Conservation (phyloP, 1,140 invertebrate genomes). For the Linepithema humile region DNA sequence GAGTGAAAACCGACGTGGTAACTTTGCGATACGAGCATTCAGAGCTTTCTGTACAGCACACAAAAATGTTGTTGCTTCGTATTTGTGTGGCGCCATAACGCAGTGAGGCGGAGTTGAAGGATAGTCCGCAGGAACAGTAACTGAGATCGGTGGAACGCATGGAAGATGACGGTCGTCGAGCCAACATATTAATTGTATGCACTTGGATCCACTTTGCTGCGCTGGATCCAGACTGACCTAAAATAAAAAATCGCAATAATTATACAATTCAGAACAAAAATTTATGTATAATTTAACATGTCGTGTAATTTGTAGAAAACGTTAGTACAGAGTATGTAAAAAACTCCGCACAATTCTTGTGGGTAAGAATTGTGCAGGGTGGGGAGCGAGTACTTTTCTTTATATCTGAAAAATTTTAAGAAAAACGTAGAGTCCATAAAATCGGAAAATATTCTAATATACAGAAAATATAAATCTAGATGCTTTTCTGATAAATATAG, state of each 20-base stretch:
- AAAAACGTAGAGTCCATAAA: too few species aligned
- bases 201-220: slow-evolving; percentile 89
- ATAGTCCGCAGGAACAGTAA: slow-evolving; percentile 93
- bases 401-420: too few species aligned
- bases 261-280: not conserved
- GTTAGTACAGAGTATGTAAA: not conserved
- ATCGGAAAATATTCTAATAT: not conserved
- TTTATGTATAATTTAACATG: not conserved
- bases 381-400: too few species aligned
- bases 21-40: slow-evolving; percentile 90
- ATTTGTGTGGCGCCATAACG: slow-evolving; percentile 87
- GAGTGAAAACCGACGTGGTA: slow-evolving; percentile 92
- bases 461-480: not conserved
- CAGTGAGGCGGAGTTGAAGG: slow-evolving; percentile 90
- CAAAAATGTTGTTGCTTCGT: slow-evolving; percentile 90
- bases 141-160: slow-evolving; percentile 94
- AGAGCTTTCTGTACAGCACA: slow-evolving; percentile 90
- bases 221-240: slow-evolving; percentile 90
- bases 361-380: too few species aligned
- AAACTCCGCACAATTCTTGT: too few species aligned
- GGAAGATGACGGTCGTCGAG: slow-evolving; percentile 95
- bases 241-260: slow-evolving; percentile 9
- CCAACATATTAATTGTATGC: slow-evolving; percentile 91
- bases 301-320: not conserved
- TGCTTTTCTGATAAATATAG: not conserved